phyloP scores from a whole-genome alignment of 2,797 vertebrate genomes.

The Ptychadena robeensis region DNA sequence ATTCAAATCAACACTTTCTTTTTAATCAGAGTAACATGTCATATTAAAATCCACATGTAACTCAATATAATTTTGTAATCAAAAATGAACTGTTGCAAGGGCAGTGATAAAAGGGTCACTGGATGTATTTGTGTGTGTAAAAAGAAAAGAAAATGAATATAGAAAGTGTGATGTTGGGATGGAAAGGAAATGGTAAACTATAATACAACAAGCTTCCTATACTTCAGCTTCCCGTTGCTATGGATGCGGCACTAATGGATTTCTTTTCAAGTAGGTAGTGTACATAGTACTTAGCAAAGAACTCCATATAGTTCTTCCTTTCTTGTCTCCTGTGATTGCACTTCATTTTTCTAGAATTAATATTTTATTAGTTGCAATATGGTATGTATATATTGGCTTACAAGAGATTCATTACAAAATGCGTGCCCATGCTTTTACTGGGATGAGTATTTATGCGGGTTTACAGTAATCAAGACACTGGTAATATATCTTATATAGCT shows the following conservation, averaged over 20 bases:
- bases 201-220: background rate
- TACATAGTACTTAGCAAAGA: background rate
- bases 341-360: background rate
- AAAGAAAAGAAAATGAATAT: background rate
- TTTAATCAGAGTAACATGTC: background rate
- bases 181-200: background rate
- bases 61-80: background rate
- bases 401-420: background rate
- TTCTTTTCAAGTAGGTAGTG: constrained; percentile 17
- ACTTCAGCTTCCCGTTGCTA: constrained; percentile 20
- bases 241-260: constrained; percentile 30
- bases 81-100: background rate
- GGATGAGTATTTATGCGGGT: background rate
- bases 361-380: constrained; percentile 10
- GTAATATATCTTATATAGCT: no score
- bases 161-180: background rate
- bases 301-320: background rate
- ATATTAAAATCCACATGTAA: background rate
- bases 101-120: background rate
- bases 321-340: constrained; percentile 1
- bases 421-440: background rate
- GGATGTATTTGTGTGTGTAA: background rate
- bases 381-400: background rate
- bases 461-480: background rate
- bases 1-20: background rate